phyloP scores from a whole-genome alignment of 2,888 invertebrate species.

The Gari tellinella region DNA sequence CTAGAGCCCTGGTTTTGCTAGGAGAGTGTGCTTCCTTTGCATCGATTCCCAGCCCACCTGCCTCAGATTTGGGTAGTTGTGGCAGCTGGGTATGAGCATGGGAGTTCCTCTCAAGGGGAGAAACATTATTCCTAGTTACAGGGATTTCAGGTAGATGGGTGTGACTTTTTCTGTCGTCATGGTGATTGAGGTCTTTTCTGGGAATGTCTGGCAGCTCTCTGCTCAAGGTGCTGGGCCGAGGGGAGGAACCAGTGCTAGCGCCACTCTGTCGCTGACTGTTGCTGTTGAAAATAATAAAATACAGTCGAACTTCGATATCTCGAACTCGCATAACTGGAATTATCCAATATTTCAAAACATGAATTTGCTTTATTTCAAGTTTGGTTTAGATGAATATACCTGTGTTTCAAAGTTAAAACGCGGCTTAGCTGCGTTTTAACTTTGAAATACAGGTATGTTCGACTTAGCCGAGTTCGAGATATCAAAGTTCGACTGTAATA shows the following conservation, averaged over 20 bases:
- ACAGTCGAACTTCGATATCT: too few relatives aligned
- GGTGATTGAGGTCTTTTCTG: conserved; percentile 20
- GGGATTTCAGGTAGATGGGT: conserved; percentile 49
- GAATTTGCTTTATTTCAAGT: too few relatives aligned
- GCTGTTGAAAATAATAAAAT: conserved; percentile 27
- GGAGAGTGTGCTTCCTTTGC: conserved; percentile 8
- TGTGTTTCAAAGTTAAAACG: too few relatives aligned
- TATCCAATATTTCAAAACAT: too few relatives aligned
- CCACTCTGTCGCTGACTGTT: conserved; percentile 59
- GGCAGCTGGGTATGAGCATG: conserved; percentile 8
- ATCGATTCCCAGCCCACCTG: background rate
- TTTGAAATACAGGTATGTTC: too few relatives aligned
- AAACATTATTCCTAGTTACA: background rate
- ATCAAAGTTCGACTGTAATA: too few relatives aligned
- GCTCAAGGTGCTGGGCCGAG: conserved; percentile 64
- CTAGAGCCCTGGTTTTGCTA: background rate
- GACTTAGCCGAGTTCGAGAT: too few relatives aligned
- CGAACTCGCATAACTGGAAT: too few relatives aligned
- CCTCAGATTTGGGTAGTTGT: conserved; percentile 7
- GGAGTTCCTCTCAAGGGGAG: background rate
- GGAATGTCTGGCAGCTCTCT: conserved; percentile 70
- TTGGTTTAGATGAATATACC: too few relatives aligned
- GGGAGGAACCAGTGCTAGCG: conserved; percentile 66
- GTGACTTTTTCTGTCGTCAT: conserved; percentile 30
- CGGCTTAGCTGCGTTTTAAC: too few relatives aligned